These are phyloP conservation scores for Dasypus novemcinctus DNA, from an alignment of 2,113 vertebrate genomes.

Conservation along the genomic window DNA sequence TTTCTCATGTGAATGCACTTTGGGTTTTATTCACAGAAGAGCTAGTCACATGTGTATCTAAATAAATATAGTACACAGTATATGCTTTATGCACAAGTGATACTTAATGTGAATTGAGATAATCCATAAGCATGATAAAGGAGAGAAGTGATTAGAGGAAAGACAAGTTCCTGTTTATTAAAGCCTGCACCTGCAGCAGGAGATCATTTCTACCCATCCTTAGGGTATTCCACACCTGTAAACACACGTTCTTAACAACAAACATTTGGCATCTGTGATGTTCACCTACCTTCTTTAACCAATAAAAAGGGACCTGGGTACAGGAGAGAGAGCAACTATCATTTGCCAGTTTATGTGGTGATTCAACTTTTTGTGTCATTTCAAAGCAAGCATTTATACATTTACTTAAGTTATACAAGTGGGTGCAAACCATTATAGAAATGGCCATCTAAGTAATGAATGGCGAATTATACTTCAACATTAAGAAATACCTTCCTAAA, in stretches of 20 bases:
- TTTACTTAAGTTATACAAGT: slow-evolving; percentile 56
- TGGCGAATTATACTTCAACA: slow-evolving; percentile 58
- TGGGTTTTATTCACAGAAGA: slow-evolving; percentile 74
- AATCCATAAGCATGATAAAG: slow-evolving; percentile 71
- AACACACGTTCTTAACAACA: slow-evolving; percentile 75
- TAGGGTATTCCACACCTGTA: slow-evolving; percentile 73
- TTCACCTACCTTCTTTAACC: slow-evolving; percentile 47
- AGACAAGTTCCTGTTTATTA: slow-evolving; percentile 74
- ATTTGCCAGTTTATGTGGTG: slow-evolving; percentile 55
- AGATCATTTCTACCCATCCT: slow-evolving; percentile 62
- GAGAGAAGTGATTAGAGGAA: slow-evolving; percentile 76
- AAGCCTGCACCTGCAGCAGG: slow-evolving; percentile 76
- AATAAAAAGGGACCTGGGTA: slow-evolving; percentile 62
- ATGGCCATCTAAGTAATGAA: slow-evolving; percentile 64
- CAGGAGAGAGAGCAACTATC: slow-evolving; percentile 59
- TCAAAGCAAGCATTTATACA: slow-evolving; percentile 56
- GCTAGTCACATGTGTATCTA: slow-evolving; percentile 55
- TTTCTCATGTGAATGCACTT: slow-evolving; percentile 73
- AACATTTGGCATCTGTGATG: slow-evolving; percentile 72
- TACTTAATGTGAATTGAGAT: slow-evolving; percentile 72
- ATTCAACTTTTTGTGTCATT: slow-evolving; percentile 51
- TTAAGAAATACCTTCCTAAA: slow-evolving; percentile 57
- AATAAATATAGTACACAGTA: slow-evolving; percentile 68
- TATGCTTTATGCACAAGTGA: slow-evolving; percentile 73
- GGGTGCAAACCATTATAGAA: slow-evolving; percentile 18